Percentiles rank a stretch among this genome's conserved stretches.
Conservation (phyloP, 2,797 vertebrate genomes). For the Gila robusta region DNA sequence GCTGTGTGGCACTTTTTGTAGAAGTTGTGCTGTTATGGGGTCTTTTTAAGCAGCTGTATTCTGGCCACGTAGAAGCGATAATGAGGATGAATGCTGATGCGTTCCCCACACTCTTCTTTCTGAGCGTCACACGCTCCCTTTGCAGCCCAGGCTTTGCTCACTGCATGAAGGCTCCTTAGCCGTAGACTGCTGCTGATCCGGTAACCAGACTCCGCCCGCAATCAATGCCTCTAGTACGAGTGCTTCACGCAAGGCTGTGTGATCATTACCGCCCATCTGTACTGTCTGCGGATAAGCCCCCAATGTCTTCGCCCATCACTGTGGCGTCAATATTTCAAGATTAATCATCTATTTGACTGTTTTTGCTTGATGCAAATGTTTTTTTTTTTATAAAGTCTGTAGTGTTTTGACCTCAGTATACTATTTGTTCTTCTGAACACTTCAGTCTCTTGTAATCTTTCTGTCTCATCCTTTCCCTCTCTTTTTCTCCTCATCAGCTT, state of each 20-base stretch:
- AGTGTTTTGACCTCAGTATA: neutral
- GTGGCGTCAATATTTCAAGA: conserved; percentile 23
- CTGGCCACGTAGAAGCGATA: conserved; percentile 73
- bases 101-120: conserved; percentile 63
- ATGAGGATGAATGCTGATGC: conserved; percentile 80
- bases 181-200: conserved; percentile 32
- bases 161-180: conserved; percentile 44
- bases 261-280: conserved; percentile 48
- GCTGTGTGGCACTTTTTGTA: conserved; percentile 75
- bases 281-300: conserved; percentile 11
- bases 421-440: neutral
- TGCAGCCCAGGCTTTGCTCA: conserved; percentile 56
- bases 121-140: conserved; percentile 11
- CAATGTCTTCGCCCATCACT: conserved; percentile 14
- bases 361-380: conserved; percentile 11
- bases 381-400: conserved; percentile 6
- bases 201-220: conserved; percentile 27
- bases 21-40: conserved; percentile 68
- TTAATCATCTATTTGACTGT: conserved; percentile 11
- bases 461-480: neutral
- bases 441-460: conserved; percentile 8
- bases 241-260: conserved; percentile 30
- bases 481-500: conserved; percentile 67
- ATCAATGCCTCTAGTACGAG: conserved; percentile 33
- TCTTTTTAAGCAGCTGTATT: conserved; percentile 70